These are phyloP conservation scores for Cuculus canorus DNA, from an alignment of 2,797 vertebrate genomes.

Conservation along the genomic window DNA sequence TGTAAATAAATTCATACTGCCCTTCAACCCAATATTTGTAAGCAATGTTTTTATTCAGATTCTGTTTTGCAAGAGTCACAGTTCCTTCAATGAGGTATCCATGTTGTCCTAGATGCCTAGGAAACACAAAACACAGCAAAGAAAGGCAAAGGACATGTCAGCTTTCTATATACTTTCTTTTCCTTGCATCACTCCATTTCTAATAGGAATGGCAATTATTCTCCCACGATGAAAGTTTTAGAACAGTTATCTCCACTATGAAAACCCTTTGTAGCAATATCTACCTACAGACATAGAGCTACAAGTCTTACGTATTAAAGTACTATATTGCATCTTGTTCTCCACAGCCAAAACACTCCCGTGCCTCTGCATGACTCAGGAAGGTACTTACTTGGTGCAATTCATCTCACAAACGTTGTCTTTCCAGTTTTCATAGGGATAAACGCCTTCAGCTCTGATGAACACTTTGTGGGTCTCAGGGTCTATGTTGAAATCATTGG, in stretches of 20 bases:
- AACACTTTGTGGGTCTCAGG: constrained; percentile 62
- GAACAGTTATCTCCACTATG: neutral
- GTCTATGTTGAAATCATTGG: constrained; percentile 84
- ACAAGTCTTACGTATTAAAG: rapidly evolving
- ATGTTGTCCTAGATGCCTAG: constrained; percentile 76
- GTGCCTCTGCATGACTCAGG: rapidly evolving
- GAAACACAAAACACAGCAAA: neutral
- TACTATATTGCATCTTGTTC: neutral
- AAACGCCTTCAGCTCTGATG: constrained; percentile 67
- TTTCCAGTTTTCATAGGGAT: neutral
- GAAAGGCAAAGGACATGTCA: neutral
- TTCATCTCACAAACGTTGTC: constrained; percentile 61
- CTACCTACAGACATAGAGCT: rapidly evolving
- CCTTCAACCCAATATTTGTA: constrained; percentile 87
- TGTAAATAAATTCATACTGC: constrained; percentile 87
- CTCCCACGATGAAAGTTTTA: neutral
- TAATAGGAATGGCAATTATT: neutral
- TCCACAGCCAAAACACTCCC: neutral
- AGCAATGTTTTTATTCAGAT: constrained; percentile 64
- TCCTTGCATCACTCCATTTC: neutral
- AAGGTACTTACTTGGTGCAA: constrained; percentile 71
- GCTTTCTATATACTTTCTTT: neutral
- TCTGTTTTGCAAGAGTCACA: constrained; percentile 43
- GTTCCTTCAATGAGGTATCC: constrained; percentile 85
- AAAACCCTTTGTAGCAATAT: neutral